Evolutionary conservation across 2,888 invertebrate species (phyloP).

Genomic region (Gryllus longicercus): DNA sequence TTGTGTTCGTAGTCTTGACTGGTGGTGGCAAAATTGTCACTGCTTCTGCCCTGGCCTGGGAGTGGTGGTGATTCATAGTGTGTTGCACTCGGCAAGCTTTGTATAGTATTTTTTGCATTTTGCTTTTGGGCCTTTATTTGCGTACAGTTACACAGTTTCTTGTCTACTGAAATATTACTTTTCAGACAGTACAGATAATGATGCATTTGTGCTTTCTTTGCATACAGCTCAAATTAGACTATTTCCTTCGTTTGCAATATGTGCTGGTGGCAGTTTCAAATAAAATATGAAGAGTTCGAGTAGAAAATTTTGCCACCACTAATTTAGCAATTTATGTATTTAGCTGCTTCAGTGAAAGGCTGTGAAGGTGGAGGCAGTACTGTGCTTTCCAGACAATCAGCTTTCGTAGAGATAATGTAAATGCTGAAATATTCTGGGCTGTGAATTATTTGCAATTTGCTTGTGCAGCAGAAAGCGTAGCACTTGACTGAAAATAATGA

Average conservation of each 20-base stretch:
- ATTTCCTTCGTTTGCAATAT: neutral
- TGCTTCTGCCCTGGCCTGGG: neutral
- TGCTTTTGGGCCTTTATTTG: neutral
- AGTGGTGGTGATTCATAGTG: neutral
- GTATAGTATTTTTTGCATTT: neutral
- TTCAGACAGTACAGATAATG: neutral
- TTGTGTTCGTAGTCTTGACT: neutral
- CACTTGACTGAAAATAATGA: too few relatives aligned
- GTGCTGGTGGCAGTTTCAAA: neutral
- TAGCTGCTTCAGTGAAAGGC: neutral
- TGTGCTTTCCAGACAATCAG: neutral
- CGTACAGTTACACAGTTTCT: neutral
- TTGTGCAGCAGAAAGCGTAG: too few relatives aligned
- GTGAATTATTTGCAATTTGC: too few relatives aligned
- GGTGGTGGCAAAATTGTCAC: constrained; percentile 17
- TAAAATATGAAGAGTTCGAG: neutral
- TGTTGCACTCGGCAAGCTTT: neutral
- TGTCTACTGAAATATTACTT: too few relatives aligned
- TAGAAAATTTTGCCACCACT: constrained; percentile 8
- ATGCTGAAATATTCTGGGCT: too few relatives aligned
- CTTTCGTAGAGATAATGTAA: neutral
- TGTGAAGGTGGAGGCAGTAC: neutral
- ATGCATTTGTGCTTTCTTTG: neutral
- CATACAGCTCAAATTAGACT: neutral
- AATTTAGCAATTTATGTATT: neutral